Conservation (phyloP, 2,888 invertebrate genomes). For the Epistrophe eligans region DNA sequence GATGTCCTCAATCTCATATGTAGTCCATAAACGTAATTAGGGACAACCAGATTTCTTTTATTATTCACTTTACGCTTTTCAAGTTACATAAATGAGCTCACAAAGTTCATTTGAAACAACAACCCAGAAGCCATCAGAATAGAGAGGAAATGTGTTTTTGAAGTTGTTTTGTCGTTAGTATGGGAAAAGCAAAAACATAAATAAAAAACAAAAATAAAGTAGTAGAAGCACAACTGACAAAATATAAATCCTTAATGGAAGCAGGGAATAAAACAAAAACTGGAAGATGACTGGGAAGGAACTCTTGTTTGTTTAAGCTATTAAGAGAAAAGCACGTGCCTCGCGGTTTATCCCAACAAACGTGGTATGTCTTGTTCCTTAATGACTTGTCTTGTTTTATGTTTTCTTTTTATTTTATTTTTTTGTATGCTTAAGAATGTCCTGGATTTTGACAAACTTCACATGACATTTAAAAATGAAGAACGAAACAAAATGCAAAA, state of each 20-base stretch:
- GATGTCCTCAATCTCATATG: slow-evolving; percentile 52
- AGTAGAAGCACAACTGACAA: neutral
- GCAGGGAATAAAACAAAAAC: slow-evolving; percentile 9
- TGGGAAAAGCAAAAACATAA: neutral
- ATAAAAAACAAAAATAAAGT: neutral
- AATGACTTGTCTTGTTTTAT: slow-evolving; percentile 37
- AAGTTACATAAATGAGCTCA: slow-evolving; percentile 32
- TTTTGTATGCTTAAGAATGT: slow-evolving; percentile 2
- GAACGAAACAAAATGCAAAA: neutral
- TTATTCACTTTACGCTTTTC: slow-evolving; percentile 17
- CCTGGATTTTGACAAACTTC: slow-evolving; percentile 41
- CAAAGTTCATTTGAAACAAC: slow-evolving; percentile 42
- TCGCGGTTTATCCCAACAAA: slow-evolving; percentile 29
- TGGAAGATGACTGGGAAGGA: slow-evolving; percentile 7
- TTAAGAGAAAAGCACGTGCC: slow-evolving; percentile 49
- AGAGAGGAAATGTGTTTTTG: slow-evolving; percentile 14
- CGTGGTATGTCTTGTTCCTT: slow-evolving; percentile 15
- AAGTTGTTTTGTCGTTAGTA: neutral
- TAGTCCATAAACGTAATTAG: slow-evolving; percentile 37
- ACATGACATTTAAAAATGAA: slow-evolving; percentile 11
- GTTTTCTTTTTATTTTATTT: neutral
- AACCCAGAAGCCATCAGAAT: neutral
- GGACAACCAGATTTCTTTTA: slow-evolving; percentile 29
- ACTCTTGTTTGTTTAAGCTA: slow-evolving; percentile 35
- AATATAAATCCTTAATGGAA: slow-evolving; percentile 41